Percentiles rank a stretch among this genome's conserved stretches.
phyloP scores from a whole-genome alignment of 2,888 invertebrate genomes.

The Galerucella pusilla region DNA sequence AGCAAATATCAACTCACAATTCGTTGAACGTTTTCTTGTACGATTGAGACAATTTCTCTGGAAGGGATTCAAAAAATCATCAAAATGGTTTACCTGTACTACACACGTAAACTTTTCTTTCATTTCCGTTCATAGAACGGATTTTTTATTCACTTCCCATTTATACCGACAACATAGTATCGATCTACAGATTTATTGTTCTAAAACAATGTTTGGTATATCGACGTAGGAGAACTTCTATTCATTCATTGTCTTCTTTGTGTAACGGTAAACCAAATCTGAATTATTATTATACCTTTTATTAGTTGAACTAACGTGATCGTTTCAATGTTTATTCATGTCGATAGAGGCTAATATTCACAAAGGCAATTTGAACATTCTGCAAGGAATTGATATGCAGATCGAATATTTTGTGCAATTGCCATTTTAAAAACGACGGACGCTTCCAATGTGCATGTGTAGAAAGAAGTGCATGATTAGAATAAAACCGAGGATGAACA shows the following conservation, averaged over 20 bases:
- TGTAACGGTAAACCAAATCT: neutral
- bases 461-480: conserved; percentile 56
- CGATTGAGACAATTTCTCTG: no score
- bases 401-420: conserved; percentile 53
- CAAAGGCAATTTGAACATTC: conserved; percentile 47
- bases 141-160: neutral
- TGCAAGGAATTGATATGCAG: conserved; percentile 54
- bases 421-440: conserved; percentile 56
- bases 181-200: neutral
- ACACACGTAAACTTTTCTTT: no score
- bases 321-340: conserved; percentile 8
- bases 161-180: neutral
- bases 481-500: conserved; percentile 49
- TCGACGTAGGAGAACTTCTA: neutral
- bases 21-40: no score
- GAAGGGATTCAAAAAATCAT: no score
- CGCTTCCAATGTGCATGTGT: conserved; percentile 51
- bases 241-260: neutral
- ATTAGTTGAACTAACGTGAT: neutral
- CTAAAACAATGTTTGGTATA: neutral
- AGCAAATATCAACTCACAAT: neutral
- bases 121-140: neutral
- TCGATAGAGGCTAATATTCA: conserved; percentile 43
- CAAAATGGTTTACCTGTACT: no score
- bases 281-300: neutral